Percentiles rank a stretch among this genome's conserved stretches.
Evolutionary conservation across 2,797 vertebrate species (phyloP).

Genomic region (Apogon hyalosoma): DNA sequence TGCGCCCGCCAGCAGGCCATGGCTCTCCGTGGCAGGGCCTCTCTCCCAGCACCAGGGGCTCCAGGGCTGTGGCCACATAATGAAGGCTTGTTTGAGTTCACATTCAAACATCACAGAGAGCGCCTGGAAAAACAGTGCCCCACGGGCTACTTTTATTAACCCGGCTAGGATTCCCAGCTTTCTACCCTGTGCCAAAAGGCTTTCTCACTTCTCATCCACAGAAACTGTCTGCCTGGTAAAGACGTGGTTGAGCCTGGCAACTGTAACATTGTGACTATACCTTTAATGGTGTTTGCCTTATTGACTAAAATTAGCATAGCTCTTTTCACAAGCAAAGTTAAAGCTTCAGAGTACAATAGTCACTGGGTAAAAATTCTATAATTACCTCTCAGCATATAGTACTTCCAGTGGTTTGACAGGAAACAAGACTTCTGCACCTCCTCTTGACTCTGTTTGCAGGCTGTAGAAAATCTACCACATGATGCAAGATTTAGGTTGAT

Average conservation of each 20-base stretch:
- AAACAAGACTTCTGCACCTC: too few relatives aligned
- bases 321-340: slow-evolving; percentile 44
- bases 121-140: slow-evolving; percentile 81
- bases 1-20: slow-evolving; percentile 58
- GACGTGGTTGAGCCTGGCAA: slow-evolving; percentile 37
- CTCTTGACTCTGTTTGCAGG: too few relatives aligned
- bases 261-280: slow-evolving; percentile 13
- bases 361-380: too few relatives aligned
- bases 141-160: slow-evolving; percentile 82
- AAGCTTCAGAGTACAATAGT: too few relatives aligned
- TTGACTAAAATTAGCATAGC: slow-evolving; percentile 58
- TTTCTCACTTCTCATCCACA: slow-evolving; percentile 63
- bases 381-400: too few relatives aligned
- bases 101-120: slow-evolving; percentile 82
- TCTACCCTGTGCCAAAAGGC: slow-evolving; percentile 68
- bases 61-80: slow-evolving; percentile 76
- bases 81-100: slow-evolving; percentile 82
- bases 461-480: too few relatives aligned
- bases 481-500: too few relatives aligned
- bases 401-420: too few relatives aligned
- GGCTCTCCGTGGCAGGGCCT: slow-evolving; percentile 75
- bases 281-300: slow-evolving; percentile 26
- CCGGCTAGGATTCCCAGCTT: slow-evolving; percentile 78
- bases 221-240: slow-evolving; percentile 47
- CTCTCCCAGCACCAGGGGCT: slow-evolving; percentile 78